Conservation (phyloP, 2,888 invertebrate species). For the Pheosia gnoma region DNA sequence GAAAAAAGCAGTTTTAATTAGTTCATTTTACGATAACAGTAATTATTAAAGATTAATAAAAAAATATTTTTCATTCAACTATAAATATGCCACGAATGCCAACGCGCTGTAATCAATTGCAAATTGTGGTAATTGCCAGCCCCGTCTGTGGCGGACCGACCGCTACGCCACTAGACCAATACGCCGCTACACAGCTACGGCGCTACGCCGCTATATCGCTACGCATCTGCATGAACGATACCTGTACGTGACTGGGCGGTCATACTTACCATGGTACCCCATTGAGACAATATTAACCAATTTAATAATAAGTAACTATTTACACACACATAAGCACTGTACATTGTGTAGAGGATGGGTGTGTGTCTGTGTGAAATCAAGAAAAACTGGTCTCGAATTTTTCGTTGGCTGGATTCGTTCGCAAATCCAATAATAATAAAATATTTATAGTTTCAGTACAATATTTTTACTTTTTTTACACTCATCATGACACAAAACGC, state of each 20-base stretch:
- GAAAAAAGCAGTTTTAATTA: too few relatives aligned
- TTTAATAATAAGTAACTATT: not conserved
- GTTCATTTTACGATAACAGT: too few relatives aligned
- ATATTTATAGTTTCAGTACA: too few relatives aligned
- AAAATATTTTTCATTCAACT: not conserved
- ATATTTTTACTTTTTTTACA: too few relatives aligned
- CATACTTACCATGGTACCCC: not conserved
- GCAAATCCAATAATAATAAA: too few relatives aligned
- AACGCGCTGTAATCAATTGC: conserved; percentile 3
- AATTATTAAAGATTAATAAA: too few relatives aligned
- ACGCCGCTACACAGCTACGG: not conserved
- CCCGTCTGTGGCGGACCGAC: not conserved
- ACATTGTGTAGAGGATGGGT: too few relatives aligned
- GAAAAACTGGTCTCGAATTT: too few relatives aligned
- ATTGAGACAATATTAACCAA: not conserved
- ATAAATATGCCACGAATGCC: not conserved
- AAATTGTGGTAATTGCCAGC: conserved; percentile 2
- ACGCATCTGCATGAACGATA: not conserved
- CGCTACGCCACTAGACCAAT: not conserved
- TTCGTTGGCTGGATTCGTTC: too few relatives aligned
- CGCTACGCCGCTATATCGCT: conserved; percentile 1
- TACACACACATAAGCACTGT: too few relatives aligned
- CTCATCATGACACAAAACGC: too few relatives aligned
- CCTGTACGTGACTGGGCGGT: not conserved
- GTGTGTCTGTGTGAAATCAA: too few relatives aligned